Conservation (phyloP, 1,140 invertebrate species). For the Trichonephila clavipes region DNA sequence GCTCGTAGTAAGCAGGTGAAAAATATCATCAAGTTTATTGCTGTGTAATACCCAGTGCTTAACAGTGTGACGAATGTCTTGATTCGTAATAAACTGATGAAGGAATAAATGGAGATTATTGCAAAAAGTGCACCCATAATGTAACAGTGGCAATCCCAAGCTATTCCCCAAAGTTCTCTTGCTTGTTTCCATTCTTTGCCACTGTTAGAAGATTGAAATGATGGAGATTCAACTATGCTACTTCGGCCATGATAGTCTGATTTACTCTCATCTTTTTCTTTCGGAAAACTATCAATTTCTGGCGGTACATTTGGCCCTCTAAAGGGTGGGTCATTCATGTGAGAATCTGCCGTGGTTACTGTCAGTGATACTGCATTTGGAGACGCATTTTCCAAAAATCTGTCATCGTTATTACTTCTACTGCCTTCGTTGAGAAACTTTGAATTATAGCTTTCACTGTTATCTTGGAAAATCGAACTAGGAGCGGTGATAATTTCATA, state of each 20-base stretch:
- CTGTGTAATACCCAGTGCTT: conserved; percentile 88
- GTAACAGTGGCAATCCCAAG: conserved; percentile 94
- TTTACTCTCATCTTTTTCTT: conserved; percentile 56
- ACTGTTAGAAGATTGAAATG: conserved; percentile 30
- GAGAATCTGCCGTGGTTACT: conserved; percentile 67
- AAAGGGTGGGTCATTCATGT: conserved; percentile 74
- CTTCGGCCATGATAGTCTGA: conserved; percentile 24
- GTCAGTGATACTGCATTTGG: not conserved
- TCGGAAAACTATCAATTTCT: conserved; percentile 42
- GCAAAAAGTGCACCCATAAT: conserved; percentile 90
- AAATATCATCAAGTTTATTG: conserved; percentile 89
- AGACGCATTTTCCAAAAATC: conserved; percentile 16
- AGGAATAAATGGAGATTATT: conserved; percentile 89
- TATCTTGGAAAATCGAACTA: conserved; percentile 1
- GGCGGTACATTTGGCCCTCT: conserved; percentile 64
- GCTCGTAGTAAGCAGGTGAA: conserved; percentile 89
- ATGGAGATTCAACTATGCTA: conserved; percentile 32
- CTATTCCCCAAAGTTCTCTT: conserved; percentile 84
- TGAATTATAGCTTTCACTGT: not conserved
- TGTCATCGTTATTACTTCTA: not conserved
- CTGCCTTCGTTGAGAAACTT: conserved; percentile 11
- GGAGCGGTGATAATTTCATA: conserved; percentile 31
- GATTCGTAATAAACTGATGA: conserved; percentile 81
- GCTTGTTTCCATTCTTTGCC: conserved; percentile 79
- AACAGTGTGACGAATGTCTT: conserved; percentile 79